These are phyloP conservation scores for Pinctada fucata DNA, from an alignment of 2,888 invertebrate species.

Conservation along the genomic window DNA sequence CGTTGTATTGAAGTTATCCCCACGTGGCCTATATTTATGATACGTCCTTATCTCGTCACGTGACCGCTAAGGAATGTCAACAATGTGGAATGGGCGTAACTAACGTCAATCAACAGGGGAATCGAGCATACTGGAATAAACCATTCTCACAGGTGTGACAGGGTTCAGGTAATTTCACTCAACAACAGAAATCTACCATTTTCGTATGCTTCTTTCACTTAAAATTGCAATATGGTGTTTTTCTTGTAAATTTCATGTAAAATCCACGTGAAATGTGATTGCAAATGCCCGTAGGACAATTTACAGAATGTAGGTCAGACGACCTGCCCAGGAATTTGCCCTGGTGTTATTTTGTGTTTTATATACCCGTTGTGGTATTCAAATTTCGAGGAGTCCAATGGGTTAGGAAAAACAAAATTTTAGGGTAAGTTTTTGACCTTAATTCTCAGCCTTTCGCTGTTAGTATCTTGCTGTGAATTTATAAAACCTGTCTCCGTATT, in stretches of 20 bases:
- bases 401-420: conserved; percentile 26
- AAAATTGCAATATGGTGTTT: too few relatives aligned
- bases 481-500: too few relatives aligned
- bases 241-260: too few relatives aligned
- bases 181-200: too few relatives aligned
- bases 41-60: conserved; percentile 40
- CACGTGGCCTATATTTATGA: background rate
- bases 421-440: conserved; percentile 41
- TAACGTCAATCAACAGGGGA: conserved; percentile 59
- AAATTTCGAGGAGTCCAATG: conserved; percentile 39
- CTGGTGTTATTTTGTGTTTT: conserved; percentile 23
- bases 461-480: background rate
- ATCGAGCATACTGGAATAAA: conserved; percentile 50
- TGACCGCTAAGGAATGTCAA: conserved; percentile 60
- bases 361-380: conserved; percentile 33
- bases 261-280: too few relatives aligned
- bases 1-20: background rate
- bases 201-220: too few relatives aligned
- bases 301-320: conserved; percentile 36
- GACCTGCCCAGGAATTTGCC: conserved; percentile 38
- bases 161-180: background rate
- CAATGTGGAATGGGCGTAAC: conserved; percentile 60
- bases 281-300: too few relatives aligned
- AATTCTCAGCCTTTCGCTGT: conserved; percentile 8
- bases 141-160: conserved; percentile 31